These are phyloP conservation scores for Cladorhizidae sp. DNA, from an alignment of 37 sponge, comb jelly and placozoan species.

Conservation along the genomic window DNA sequence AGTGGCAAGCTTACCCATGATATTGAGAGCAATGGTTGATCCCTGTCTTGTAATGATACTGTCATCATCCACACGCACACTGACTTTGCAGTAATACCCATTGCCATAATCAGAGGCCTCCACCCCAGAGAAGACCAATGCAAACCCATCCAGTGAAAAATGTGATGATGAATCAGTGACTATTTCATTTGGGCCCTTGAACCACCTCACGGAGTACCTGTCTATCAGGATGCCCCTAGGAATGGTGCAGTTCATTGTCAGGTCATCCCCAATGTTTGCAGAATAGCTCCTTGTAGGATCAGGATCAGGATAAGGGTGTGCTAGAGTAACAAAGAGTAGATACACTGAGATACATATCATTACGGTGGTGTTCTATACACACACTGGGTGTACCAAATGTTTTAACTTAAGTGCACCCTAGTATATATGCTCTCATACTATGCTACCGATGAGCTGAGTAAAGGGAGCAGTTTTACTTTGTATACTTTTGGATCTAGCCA, in stretches of 20 bases:
- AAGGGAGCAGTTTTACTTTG: too few relatives aligned
- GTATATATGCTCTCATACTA: too few relatives aligned
- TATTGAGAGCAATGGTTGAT: not conserved
- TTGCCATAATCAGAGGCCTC: not conserved
- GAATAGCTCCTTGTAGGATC: not conserved
- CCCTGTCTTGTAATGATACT: not conserved
- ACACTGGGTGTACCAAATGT: too few relatives aligned
- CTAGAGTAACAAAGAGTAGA: too few relatives aligned
- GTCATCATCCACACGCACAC: not conserved
- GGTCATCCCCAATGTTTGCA: not conserved
- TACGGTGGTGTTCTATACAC: too few relatives aligned
- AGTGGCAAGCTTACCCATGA: not conserved
- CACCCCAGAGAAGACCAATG: not conserved
- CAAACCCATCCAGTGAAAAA: not conserved
- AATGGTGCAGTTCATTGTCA: conserved; percentile 2
- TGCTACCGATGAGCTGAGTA: too few relatives aligned
- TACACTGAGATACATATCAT: too few relatives aligned
- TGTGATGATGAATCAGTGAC: not conserved
- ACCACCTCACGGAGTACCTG: conserved; percentile 7
- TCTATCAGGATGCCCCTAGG: not conserved
- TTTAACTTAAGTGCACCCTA: too few relatives aligned
- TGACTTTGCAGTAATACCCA: conserved; percentile 5
- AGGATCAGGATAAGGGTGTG: not conserved
- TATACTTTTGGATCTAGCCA: too few relatives aligned
- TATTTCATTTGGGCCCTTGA: not conserved